phyloP scores from a whole-genome alignment of 2,797 vertebrate species.

The Lophotriccus pileatus region DNA sequence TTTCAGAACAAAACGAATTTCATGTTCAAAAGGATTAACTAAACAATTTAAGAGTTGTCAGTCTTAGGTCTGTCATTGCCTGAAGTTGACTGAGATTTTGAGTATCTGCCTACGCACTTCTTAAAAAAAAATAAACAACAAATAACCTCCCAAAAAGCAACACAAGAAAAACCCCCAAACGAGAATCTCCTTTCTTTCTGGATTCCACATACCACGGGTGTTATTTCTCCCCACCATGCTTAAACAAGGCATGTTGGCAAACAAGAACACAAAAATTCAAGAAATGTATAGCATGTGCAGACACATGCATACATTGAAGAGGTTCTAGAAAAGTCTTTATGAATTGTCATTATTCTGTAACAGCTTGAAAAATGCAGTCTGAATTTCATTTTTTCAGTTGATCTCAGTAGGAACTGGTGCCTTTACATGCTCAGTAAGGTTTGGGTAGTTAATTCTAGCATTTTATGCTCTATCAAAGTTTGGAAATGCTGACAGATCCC shows the following conservation, averaged over 20 bases:
- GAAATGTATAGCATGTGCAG: not conserved
- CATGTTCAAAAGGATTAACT: not conserved
- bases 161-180: rapidly evolving
- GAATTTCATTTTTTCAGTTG: not conserved
- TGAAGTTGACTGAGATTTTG: not conserved
- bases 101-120: not conserved
- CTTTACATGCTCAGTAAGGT: slow-evolving; percentile 1
- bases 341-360: not conserved
- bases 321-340: not conserved
- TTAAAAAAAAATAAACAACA: not conserved
- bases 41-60: not conserved
- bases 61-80: not conserved
- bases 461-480: slow-evolving; percentile 59
- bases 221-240: not conserved
- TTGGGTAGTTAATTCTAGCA: slow-evolving; percentile 47
- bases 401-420: slow-evolving; percentile 8
- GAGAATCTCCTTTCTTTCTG: not conserved
- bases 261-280: not conserved
- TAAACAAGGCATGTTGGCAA: not conserved
- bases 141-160: not conserved
- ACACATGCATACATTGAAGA: not conserved
- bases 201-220: not conserved
- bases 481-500: slow-evolving; percentile 48
- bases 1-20: not conserved
- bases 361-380: not conserved